Conservation (phyloP, 2,888 invertebrate genomes). For the Punctoribates punctum region DNA sequence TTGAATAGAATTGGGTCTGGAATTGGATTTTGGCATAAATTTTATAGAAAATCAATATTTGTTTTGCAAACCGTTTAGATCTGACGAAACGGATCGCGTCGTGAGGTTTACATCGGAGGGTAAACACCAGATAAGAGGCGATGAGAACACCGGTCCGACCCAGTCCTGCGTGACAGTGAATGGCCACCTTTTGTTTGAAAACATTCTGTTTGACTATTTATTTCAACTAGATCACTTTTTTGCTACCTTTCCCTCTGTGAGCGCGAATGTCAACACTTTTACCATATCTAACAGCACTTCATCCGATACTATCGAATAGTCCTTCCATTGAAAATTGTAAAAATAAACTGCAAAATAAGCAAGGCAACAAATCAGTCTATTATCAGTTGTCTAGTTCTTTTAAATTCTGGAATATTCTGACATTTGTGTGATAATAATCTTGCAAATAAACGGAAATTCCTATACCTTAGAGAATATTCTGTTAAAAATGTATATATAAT, state of each 20-base stretch:
- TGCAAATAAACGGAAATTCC: background rate
- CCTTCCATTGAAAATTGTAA: constrained; percentile 77
- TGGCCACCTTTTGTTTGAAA: constrained; percentile 57
- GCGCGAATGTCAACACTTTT: constrained; percentile 79
- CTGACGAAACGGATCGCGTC: constrained; percentile 76
- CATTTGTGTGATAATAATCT: too few relatives aligned
- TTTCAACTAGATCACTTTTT: background rate
- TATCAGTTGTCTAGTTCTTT: too few relatives aligned
- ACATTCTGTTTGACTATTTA: background rate
- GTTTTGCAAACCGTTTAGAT: constrained; percentile 59
- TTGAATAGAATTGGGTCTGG: constrained; percentile 72
- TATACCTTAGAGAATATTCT: too few relatives aligned
- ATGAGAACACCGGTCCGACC: constrained; percentile 82
- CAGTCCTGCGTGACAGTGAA: constrained; percentile 83
- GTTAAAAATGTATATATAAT: too few relatives aligned
- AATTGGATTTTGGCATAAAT: constrained; percentile 41
- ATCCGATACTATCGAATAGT: constrained; percentile 75
- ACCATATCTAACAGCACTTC: constrained; percentile 78
- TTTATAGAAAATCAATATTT: constrained; percentile 30
- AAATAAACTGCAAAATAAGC: constrained; percentile 73
- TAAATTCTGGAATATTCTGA: too few relatives aligned
- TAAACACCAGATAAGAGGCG: constrained; percentile 78
- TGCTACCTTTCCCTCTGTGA: constrained; percentile 69
- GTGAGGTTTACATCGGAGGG: constrained; percentile 64
- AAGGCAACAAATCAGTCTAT: too few relatives aligned